phyloP scores from a whole-genome alignment of 1,140 invertebrate species.

The Hylyphantes graminicola region DNA sequence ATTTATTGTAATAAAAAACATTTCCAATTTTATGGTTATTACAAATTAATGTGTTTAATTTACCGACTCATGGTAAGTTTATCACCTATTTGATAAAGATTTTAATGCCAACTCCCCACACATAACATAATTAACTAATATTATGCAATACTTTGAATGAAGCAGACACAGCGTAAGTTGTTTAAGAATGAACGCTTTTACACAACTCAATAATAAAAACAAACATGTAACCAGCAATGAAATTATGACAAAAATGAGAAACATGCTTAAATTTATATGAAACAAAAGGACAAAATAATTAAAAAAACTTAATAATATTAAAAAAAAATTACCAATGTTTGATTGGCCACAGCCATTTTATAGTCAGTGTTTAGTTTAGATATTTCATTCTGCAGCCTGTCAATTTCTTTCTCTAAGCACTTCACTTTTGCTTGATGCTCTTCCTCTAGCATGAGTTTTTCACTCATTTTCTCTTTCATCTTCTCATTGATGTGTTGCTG shows the following conservation, averaged over 20 bases:
- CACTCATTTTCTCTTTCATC: slow-evolving; percentile 42
- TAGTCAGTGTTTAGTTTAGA: slow-evolving; percentile 32
- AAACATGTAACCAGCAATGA: neutral
- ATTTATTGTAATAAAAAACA: no score
- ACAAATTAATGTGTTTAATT: no score
- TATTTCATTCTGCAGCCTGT: slow-evolving; percentile 38
- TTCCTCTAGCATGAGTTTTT: slow-evolving; percentile 47
- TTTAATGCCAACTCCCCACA: no score
- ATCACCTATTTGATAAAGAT: no score
- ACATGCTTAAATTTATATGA: neutral
- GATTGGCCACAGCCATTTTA: slow-evolving; percentile 15
- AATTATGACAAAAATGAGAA: neutral
- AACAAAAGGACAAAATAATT: neutral
- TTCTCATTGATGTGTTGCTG: slow-evolving; percentile 37
- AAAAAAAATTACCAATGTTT: slow-evolving; percentile 36
- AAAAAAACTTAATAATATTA: neutral
- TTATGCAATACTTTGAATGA: no score
- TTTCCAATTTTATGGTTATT: no score
- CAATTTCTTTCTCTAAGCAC: slow-evolving; percentile 19
- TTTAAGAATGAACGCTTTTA: no score
- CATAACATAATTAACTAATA: no score
- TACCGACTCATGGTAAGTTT: no score
- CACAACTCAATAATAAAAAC: no score
- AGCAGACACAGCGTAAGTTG: no score
- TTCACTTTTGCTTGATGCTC: slow-evolving; percentile 19